Percentiles rank a stretch among this genome's conserved stretches.
phyloP scores from a whole-genome alignment of 1,140 invertebrate species.

The Chrysomallon squamiferum region DNA sequence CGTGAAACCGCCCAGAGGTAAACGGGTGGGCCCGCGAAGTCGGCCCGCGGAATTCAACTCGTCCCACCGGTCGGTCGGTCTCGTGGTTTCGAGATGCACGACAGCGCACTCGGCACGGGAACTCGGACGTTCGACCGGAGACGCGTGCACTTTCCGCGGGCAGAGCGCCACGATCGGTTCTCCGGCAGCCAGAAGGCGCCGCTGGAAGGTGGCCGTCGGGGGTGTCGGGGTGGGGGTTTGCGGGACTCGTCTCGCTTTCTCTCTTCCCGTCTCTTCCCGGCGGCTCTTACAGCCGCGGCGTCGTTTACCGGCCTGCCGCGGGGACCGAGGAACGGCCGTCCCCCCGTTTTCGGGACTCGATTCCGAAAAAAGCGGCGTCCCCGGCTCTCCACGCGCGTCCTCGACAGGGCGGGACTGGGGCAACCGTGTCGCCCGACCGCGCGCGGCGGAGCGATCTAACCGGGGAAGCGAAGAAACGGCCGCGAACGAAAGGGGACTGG shows the following conservation, averaged over 20 bases:
- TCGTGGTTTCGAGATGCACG: conserved; percentile 3
- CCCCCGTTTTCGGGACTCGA: too few relatives aligned
- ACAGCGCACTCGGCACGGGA: not conserved
- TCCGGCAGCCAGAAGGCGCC: not conserved
- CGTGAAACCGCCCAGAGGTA: conserved; percentile 80
- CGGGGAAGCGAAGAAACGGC: not conserved
- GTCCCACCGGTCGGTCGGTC: conserved; percentile 62
- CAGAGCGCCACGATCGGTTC: conserved; percentile 1
- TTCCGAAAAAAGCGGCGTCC: not conserved
- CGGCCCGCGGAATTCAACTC: conserved; percentile 40
- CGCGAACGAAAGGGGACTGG: conserved; percentile 23
- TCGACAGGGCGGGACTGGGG: conserved; percentile 13
- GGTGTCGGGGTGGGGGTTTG: not conserved
- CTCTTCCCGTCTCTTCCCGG: too few relatives aligned
- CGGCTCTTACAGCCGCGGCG: not conserved
- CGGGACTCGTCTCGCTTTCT: not conserved
- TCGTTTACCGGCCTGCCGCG: not conserved
- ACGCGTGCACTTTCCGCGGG: conserved; percentile 26
- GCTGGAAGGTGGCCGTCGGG: not conserved
- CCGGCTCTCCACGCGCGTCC: conserved; percentile 1
- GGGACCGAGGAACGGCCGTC: not conserved
- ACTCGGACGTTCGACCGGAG: conserved; percentile 32
- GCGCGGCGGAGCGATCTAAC: too few relatives aligned
- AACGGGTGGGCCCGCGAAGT: conserved; percentile 71
- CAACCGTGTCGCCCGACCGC: conserved; percentile 17